Base-by-base conservation (phyloP, 2,113 vertebrate species). In the Pycnonotus jocosus region DNA sequence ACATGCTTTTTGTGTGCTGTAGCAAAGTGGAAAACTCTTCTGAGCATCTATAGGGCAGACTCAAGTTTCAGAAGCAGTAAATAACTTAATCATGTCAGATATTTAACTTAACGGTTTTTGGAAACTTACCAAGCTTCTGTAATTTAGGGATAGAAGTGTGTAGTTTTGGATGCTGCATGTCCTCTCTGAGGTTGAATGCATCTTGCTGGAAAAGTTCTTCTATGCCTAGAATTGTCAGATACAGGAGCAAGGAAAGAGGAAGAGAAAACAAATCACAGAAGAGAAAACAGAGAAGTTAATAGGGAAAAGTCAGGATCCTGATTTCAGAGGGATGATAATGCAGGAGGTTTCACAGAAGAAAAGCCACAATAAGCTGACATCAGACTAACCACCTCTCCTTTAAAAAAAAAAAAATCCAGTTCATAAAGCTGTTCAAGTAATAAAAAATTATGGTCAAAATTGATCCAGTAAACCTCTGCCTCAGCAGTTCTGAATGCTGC, bases 401-500 rank as follows among this genome's bases (percentile, higher is more conserved):
- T 66, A 2, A 64, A 54, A 81, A 42, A 64, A 54, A 81, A 42
- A 70, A 57, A 31, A 30, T 56, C 8, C 10, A 53, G 45, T 91
- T 86, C 77, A 48, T 94, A 80, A 94, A 94, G 47, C 92, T 88
- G 38, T 86, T 40, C 37, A 90, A 81, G 47, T 94, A 81, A 81
- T 86, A 85, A 77, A 47, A 81, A 92, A 93, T 88, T 72, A 86
- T 3, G 10, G 74, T 74, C 13, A 21, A 93, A 95, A 96, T 96
- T 2, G 54, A 96, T 97, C 65, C 70, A 40, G 35, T 65, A 96
- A 97, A 96, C 71, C 57, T 86, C 91, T 93, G 79, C 76, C 81
- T 97, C 94, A 96, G 94, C 96, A 86, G 28, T 96, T 96, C 45
- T 83, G 37, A 94, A 48, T 79, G 77, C 86, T 72, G 76, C 76